phyloP scores from a whole-genome alignment of 2,888 invertebrate genomes.

The Brachylomia viminalis region DNA sequence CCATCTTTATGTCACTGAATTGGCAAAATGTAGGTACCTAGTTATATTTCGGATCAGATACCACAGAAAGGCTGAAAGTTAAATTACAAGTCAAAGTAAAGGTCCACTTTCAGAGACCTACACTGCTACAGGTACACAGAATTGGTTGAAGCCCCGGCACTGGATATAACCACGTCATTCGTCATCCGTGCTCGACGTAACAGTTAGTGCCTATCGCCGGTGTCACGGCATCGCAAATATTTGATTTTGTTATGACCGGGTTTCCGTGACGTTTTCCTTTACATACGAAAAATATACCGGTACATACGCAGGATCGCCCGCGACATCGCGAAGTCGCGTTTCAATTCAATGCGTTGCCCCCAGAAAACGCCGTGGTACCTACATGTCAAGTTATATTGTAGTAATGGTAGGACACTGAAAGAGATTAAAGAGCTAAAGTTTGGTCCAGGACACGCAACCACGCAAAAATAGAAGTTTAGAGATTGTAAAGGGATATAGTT shows the following conservation, averaged over 20 bases:
- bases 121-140: neutral
- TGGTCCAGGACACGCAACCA: neutral
- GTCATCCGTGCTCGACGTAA: slow-evolving; percentile 32
- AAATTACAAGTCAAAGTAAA: neutral
- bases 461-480: neutral
- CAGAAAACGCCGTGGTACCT: neutral
- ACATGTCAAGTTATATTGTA: slow-evolving; percentile 7
- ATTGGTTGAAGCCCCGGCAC: slow-evolving; percentile 26
- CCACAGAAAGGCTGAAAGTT: neutral
- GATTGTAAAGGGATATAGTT: neutral
- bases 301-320: slow-evolving; percentile 37
- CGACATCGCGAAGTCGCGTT: slow-evolving; percentile 47
- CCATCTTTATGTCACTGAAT: neutral
- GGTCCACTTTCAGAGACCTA: neutral
- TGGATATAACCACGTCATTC: slow-evolving; percentile 28
- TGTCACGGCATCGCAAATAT: slow-evolving; percentile 57
- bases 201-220: slow-evolving; percentile 57
- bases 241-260: slow-evolving; percentile 34
- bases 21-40: neutral
- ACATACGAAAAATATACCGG: slow-evolving; percentile 47
- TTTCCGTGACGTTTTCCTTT: slow-evolving; percentile 43
- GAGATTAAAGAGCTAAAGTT: neutral
- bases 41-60: neutral
- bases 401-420: neutral
- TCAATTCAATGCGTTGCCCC: neutral